Base-by-base conservation (phyloP, 2,113 vertebrate species). In the Prunella himalayana region DNA sequence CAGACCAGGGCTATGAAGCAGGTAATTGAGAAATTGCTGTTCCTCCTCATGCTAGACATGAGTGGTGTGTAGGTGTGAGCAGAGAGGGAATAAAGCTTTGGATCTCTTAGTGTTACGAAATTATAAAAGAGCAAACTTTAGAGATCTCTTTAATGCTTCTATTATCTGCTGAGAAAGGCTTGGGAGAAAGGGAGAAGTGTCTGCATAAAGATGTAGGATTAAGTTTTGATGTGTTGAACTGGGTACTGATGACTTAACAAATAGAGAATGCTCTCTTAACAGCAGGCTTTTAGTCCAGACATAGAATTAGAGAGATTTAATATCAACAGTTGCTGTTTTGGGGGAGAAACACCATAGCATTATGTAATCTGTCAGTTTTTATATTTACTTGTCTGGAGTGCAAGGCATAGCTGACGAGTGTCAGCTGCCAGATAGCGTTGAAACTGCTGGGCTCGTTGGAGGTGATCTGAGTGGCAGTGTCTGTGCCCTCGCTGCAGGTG, bases 1-100 rank as follows among this genome's bases (percentile, higher is more conserved):
- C 99, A 99, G 98, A 99, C 99, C 90, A 99, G 97, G 90, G 99
- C 99, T 86, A 99, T 99, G 99, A 99, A 99, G 91, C 99, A 99
- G 99, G 99, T 99, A 89, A 95, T 21, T 30, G 1, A 15, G 50
- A 63, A 87, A 70, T 4, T 20, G 17, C 7, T 84, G 17, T 7
- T 78, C 2, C 1, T 54, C 1, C 2, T 82, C 1, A 0, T 5
- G 3, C 7, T 18, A 3, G 25, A 50, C 22, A 21, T 1, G 0
- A 33, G 8, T 16, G 18, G 22, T 20, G 10, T 44, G 7, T 50
- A 35, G 23, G 37, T 10, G 11, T 44, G 63, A 73, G 20, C 33
- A 66, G 13, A 39, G n/a, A 45, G 22, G 11, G 11, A 53, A 15
- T 25, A 65, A 53, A 88, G 15, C 13, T 71, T 68, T 41, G 8